A percentile compares a stretch with the other conserved stretches of the same genome.
Conservation (phyloP, 2,797 vertebrate genomes). For the Acrocephalus scirpaceus region DNA sequence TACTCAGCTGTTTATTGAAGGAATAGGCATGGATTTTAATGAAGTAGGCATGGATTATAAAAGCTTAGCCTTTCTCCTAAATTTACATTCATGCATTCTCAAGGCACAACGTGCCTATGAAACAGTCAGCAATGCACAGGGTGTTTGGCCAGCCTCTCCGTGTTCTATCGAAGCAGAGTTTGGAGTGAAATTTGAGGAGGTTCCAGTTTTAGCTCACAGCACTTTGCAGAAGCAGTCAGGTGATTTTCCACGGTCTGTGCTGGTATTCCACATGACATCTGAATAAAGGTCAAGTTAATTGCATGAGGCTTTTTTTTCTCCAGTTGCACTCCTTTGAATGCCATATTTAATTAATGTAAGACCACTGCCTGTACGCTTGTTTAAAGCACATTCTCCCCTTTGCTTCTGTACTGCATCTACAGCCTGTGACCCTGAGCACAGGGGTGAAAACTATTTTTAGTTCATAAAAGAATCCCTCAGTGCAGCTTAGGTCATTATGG, state of each 20-base stretch:
- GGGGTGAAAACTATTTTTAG: neutral
- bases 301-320: neutral
- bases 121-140: neutral
- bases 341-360: conserved; percentile 30
- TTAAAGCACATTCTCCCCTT: neutral
- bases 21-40: too few species aligned
- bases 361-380: neutral
- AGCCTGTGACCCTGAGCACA: neutral
- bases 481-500: neutral
- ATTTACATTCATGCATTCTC: neutral
- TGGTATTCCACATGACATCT: conserved; percentile 41
- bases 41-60: neutral
- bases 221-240: conserved; percentile 16
- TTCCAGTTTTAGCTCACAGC: conserved; percentile 1
- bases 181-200: neutral
- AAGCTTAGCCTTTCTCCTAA: neutral
- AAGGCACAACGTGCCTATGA: neutral
- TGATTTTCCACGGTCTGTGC: neutral
- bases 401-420: neutral
- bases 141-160: neutral
- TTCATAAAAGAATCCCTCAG: neutral
- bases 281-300: conserved; percentile 42
- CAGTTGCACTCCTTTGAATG: neutral
- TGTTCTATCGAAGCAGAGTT: neutral
- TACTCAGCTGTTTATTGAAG: neutral